phyloP scores from a whole-genome alignment of 2,113 vertebrate genomes.

The Megaptera novaeangliae region DNA sequence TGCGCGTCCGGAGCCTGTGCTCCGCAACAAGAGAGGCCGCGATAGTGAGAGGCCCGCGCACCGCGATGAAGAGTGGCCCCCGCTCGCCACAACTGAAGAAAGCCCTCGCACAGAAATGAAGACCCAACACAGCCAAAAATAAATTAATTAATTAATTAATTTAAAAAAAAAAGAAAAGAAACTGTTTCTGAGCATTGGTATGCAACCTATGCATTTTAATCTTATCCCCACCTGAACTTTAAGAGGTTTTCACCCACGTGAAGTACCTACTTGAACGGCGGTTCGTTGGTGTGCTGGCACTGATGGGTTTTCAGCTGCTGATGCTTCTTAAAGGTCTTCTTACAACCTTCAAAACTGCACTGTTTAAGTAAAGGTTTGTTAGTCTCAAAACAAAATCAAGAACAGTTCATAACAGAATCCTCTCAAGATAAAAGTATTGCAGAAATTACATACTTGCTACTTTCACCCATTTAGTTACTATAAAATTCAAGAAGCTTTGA shows the following conservation, averaged over 20 bases:
- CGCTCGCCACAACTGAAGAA: too few relatives aligned
- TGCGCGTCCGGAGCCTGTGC: too few relatives aligned
- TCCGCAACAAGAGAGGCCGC: too few relatives aligned
- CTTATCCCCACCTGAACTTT: background rate
- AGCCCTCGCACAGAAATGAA: too few relatives aligned
- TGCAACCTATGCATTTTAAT: background rate
- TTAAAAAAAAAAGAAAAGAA: too few relatives aligned
- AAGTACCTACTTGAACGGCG: slow-evolving; percentile 87
- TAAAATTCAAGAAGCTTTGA: background rate
- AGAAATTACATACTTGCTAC: background rate
- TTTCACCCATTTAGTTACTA: background rate
- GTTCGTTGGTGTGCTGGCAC: slow-evolving; percentile 83
- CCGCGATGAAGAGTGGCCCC: too few relatives aligned
- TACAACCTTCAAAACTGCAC: slow-evolving; percentile 88
- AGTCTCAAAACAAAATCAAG: slow-evolving; percentile 12
- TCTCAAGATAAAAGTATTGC: background rate
- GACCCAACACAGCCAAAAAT: too few relatives aligned
- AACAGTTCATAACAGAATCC: background rate
- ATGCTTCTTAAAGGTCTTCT: slow-evolving; percentile 88
- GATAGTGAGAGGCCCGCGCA: too few relatives aligned
- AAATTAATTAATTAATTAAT: too few relatives aligned
- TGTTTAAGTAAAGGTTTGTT: slow-evolving; percentile 69
- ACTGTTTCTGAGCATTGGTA: background rate
- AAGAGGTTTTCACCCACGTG: background rate
- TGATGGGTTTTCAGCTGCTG: slow-evolving; percentile 89